Conservation (phyloP, 2,888 invertebrate species). For the Cinara cedri region DNA sequence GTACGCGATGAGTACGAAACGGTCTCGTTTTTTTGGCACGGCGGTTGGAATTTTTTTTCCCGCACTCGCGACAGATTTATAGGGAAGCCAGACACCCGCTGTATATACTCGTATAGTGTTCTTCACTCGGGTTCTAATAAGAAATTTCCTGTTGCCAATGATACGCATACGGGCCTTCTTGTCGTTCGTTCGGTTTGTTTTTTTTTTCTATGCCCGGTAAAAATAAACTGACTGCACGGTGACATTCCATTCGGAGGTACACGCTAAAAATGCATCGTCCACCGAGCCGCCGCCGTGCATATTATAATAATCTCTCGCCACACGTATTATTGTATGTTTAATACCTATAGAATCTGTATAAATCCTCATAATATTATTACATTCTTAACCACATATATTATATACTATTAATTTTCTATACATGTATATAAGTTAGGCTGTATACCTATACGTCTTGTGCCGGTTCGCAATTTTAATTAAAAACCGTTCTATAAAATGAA, state of each 20-base stretch:
- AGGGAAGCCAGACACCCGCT: conserved; percentile 38
- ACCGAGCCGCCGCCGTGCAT: conserved; percentile 27
- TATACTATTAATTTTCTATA: no score
- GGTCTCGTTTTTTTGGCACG: conserved; percentile 53
- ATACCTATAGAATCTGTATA: no score
- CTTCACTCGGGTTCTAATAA: conserved; percentile 46
- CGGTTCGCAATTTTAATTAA: no score
- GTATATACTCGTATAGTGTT: no score
- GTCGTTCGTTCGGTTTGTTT: neutral
- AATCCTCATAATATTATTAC: neutral
- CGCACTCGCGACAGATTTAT: conserved; percentile 50
- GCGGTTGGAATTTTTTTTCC: conserved; percentile 20
- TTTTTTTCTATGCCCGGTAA: conserved; percentile 40
- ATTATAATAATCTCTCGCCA: conserved; percentile 17
- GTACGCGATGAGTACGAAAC: conserved; percentile 21
- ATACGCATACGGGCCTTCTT: neutral
- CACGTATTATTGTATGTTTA: no score
- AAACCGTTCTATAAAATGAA: no score
- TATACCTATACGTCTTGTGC: no score
- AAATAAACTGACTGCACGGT: conserved; percentile 48
- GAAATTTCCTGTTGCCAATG: conserved; percentile 53
- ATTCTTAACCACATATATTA: conserved; percentile 26
- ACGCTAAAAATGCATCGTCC: conserved; percentile 50
- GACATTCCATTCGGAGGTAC: conserved; percentile 52
- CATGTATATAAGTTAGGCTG: no score